A percentile compares a stretch with the other conserved stretches of the same genome.
These are phyloP conservation scores for Phyllotis vaccarum DNA, from an alignment of 2,797 vertebrate genomes.

Conservation along the genomic window DNA sequence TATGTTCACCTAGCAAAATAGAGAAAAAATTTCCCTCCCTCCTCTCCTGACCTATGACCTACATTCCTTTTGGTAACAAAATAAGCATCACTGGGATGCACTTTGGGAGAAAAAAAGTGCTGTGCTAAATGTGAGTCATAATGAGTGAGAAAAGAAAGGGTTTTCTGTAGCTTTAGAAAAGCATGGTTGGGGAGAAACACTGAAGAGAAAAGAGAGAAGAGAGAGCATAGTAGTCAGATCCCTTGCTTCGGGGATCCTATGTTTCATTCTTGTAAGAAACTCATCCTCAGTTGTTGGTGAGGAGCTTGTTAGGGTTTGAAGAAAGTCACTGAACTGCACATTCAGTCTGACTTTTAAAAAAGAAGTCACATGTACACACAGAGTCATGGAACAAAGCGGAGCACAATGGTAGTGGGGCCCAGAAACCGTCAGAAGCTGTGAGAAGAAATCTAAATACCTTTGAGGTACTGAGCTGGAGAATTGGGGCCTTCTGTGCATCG, in stretches of 20 bases:
- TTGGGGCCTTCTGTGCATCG: not conserved
- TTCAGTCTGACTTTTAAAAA: not conserved
- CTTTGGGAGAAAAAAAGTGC: not conserved
- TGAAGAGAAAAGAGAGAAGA: not conserved
- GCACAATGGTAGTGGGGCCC: not conserved
- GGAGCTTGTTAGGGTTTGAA: not conserved
- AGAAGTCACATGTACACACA: not conserved
- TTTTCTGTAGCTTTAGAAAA: not conserved
- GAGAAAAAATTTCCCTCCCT: not conserved
- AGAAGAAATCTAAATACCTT: not conserved
- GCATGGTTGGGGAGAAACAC: not conserved
- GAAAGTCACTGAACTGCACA: not conserved
- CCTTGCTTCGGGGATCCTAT: not conserved
- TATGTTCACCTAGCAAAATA: not conserved
- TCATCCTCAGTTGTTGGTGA: rapidly evolving
- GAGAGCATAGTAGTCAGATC: not conserved
- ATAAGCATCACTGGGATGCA: not conserved
- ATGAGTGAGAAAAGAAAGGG: not conserved
- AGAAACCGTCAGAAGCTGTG: not conserved
- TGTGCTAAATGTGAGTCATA: not conserved
- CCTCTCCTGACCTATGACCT: too few relatives aligned
- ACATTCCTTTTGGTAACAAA: not conserved
- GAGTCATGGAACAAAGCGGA: not conserved
- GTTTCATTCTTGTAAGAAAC: not conserved
- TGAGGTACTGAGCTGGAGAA: not conserved